Evolutionary conservation across 2,113 vertebrate species (phyloP).

Genomic region (Leptosomus discolor): DNA sequence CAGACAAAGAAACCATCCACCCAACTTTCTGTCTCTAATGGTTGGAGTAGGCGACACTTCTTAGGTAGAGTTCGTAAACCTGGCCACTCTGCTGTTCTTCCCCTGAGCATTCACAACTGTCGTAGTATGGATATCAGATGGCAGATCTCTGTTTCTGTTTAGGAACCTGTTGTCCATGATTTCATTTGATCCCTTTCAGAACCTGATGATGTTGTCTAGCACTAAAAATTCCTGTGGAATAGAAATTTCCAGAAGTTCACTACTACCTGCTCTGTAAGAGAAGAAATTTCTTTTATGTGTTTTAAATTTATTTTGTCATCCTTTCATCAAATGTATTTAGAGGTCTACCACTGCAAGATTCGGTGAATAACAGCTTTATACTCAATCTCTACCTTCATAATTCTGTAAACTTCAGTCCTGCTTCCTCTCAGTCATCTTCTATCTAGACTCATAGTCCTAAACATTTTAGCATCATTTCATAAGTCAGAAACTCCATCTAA

Average conservation of each 20-base stretch:
- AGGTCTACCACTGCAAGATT: background rate
- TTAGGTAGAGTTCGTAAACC: background rate
- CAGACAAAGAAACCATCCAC: background rate
- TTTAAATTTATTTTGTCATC: background rate
- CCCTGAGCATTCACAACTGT: background rate
- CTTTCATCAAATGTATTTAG: background rate
- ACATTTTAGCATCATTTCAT: background rate
- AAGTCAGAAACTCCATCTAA: background rate
- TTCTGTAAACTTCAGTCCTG: background rate
- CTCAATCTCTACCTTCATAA: background rate
- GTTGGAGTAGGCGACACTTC: background rate
- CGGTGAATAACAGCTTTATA: background rate
- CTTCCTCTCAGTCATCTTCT: background rate
- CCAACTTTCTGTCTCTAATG: background rate
- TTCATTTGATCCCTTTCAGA: background rate
- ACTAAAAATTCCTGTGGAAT: background rate
- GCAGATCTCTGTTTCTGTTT: background rate
- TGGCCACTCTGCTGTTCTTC: background rate
- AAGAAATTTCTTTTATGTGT: background rate
- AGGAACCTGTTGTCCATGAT: background rate
- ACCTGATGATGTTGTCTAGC: background rate
- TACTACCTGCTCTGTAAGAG: background rate
- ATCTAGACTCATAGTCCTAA: background rate
- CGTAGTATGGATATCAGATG: background rate
- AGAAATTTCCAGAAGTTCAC: background rate